Evolutionary conservation across 2,888 invertebrate genomes (phyloP).

Genomic region (Perithous albicinctus): DNA sequence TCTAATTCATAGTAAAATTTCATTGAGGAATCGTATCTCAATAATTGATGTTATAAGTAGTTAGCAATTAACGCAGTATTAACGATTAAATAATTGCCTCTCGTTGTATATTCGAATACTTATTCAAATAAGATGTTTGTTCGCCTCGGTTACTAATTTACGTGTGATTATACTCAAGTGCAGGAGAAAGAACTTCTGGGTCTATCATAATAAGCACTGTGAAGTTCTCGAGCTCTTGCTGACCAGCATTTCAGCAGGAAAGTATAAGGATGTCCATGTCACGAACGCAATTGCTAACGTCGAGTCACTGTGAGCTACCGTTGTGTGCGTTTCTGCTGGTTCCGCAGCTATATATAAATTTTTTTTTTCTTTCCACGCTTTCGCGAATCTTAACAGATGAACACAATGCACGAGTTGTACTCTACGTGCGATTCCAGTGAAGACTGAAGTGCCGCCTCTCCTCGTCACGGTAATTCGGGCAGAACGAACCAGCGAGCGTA

Average conservation of each 20-base stretch:
- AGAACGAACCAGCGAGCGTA: constrained; percentile 38
- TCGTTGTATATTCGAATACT: not conserved
- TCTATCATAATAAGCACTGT: constrained; percentile 11
- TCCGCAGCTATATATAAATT: constrained; percentile 39
- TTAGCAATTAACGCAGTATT: not conserved
- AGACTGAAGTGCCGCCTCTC: constrained; percentile 29
- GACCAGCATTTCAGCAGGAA: constrained; percentile 14
- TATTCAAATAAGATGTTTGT: not conserved
- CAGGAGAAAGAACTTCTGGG: not conserved
- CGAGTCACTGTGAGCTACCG: constrained; percentile 16
- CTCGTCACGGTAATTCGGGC: constrained; percentile 65
- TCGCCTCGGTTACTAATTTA: not conserved
- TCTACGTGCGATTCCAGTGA: constrained; percentile 3
- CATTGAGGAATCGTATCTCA: not conserved
- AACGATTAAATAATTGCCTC: not conserved
- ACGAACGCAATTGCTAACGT: constrained; percentile 34
- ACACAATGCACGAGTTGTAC: constrained; percentile 13
- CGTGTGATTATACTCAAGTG: constrained; percentile 1
- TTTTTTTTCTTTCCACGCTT: constrained; percentile 56
- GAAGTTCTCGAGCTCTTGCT: not conserved
- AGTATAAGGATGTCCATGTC: constrained; percentile 3
- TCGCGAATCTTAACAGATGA: constrained; percentile 54
- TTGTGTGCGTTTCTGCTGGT: constrained; percentile 23
- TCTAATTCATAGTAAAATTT: not conserved
- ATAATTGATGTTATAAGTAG: not conserved